Evolutionary conservation across 2,113 vertebrate species (phyloP).

Genomic region (Leiothrix lutea): DNA sequence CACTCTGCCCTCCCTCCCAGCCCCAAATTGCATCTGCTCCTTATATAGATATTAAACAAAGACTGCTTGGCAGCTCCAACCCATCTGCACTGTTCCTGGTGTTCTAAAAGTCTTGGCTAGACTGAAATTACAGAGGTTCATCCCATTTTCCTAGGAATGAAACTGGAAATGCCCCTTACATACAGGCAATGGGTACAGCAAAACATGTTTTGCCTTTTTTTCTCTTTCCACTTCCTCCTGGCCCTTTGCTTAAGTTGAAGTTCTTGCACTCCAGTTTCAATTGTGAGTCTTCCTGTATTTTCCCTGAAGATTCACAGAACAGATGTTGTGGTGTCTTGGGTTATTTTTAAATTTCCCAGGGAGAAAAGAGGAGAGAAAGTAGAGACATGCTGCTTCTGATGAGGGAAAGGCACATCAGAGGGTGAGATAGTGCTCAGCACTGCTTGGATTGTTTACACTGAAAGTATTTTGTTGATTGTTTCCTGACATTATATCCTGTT

Average conservation of each 20-base stretch:
- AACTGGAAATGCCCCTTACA: not conserved
- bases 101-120: not conserved
- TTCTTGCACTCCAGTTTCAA: not conserved
- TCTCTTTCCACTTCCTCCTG: not conserved
- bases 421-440: not conserved
- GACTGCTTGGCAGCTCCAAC: not conserved
- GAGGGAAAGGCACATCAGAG: not conserved
- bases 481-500: conserved; percentile 22
- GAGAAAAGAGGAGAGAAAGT: not conserved
- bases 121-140: not conserved
- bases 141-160: not conserved
- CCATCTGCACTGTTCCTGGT: not conserved
- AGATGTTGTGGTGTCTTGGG: not conserved
- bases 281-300: conserved; percentile 8
- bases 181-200: not conserved
- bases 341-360: conserved; percentile 28
- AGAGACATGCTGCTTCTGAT: not conserved
- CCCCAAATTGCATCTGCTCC: not conserved
- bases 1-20: not conserved
- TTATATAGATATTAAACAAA: not conserved
- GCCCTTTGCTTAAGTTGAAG: not conserved
- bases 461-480: not conserved
- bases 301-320: not conserved
- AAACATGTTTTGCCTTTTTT: not conserved
- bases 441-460: not conserved